phyloP scores from a whole-genome alignment of 2,797 vertebrate species.

The Kryptolebias ocellatus region DNA sequence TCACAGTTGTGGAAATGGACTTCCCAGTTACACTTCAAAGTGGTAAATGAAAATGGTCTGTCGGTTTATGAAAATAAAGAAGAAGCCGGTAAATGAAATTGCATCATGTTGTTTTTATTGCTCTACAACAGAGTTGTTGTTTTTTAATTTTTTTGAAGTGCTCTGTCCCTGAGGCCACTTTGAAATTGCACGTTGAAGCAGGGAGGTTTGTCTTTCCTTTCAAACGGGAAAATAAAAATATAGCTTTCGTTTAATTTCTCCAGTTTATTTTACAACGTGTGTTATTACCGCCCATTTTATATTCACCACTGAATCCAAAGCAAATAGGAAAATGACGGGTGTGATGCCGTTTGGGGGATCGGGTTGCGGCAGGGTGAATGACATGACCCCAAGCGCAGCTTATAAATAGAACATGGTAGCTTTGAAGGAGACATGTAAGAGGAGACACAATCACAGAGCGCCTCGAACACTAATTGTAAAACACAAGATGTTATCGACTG shows the following conservation, averaged over 20 bases:
- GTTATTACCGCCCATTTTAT: slow-evolving; percentile 9
- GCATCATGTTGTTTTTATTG: slow-evolving; percentile 64
- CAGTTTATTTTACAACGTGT: slow-evolving; percentile 25
- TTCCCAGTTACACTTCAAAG: too few relatives aligned
- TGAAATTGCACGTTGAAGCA: slow-evolving; percentile 46
- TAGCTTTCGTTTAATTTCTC: slow-evolving; percentile 20
- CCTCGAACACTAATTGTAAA: slow-evolving; percentile 40
- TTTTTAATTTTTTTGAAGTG: slow-evolving; percentile 44
- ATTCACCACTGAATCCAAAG: slow-evolving; percentile 38
- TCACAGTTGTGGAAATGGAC: too few relatives aligned
- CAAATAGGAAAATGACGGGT: slow-evolving; percentile 24
- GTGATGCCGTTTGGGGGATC: slow-evolving; percentile 59
- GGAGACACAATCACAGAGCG: slow-evolving; percentile 49
- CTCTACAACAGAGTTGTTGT: slow-evolving; percentile 42
- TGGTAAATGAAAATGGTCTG: not conserved
- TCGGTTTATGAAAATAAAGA: slow-evolving; percentile 19
- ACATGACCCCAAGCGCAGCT: slow-evolving; percentile 41
- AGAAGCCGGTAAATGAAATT: slow-evolving; percentile 25
- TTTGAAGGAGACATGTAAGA: slow-evolving; percentile 39
- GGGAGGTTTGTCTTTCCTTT: slow-evolving; percentile 18
- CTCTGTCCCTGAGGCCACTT: slow-evolving; percentile 52
- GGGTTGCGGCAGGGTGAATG: slow-evolving; percentile 62
- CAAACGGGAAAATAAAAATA: slow-evolving; percentile 21
- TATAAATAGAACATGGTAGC: slow-evolving; percentile 69
- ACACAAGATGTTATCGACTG: slow-evolving; percentile 45